Base-by-base conservation (phyloP, 2,113 vertebrate species). In the Piaya cayana region DNA sequence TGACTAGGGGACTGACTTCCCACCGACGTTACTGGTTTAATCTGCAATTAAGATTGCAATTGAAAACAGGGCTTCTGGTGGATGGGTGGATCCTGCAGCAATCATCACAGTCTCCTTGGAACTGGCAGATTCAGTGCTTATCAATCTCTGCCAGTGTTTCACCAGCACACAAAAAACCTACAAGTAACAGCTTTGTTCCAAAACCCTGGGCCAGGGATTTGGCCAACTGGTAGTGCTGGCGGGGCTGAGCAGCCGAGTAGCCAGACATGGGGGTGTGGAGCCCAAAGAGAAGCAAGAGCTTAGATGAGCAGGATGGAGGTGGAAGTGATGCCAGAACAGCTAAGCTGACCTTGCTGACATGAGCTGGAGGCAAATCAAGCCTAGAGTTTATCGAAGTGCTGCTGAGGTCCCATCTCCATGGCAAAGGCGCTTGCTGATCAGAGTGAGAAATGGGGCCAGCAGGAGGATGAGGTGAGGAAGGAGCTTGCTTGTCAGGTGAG, bases 251-350 rank as follows among this genome's bases (percentile, higher is more conserved):
- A n/a, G 55, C 0, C 1, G 12, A 27, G 27, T 3, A 3, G 53
- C 26, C 3, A 26, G 59, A 6, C 11, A 3, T 2, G 2, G 43
- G 37, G 15, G 6, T 4, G 9, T 8, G 63, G 63, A 52, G 17
- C 36, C 63, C 63, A 9, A 11, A 2, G 29, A 29, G n/a, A 26
- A 53, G 74, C 62, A 71, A 55, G 49, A 15, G 72, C 67, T 45
- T 30, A 58, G 69, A 37, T 10, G 69, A 26, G 37, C 68, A 39
- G 47, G 45, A 13, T 42, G 52, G 62, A 52, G 32, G 5, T 11
- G 18, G 70, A 53, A 30, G n/a, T 26, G 12, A 27, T 8, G 70
- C 43, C 76, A 78, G 60, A 42, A 9, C 9, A 26, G 72, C 32
- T 13, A 9, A 39, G 49, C 20, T 75, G 86, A 34, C 34, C 47